Conservation (phyloP, 2,888 invertebrate species). For the Spisula solida region DNA sequence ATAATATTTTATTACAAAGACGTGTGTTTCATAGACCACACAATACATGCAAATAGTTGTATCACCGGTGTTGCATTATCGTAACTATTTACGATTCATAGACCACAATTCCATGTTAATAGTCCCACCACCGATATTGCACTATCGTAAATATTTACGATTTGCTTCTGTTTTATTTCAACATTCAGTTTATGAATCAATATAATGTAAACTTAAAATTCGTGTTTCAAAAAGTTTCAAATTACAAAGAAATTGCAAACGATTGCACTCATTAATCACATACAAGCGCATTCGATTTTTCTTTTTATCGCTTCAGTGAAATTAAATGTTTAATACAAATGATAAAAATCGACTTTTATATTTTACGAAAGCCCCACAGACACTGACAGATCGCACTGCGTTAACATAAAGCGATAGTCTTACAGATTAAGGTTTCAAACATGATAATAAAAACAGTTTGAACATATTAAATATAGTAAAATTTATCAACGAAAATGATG, state of each 20-base stretch:
- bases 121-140: background rate
- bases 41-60: no score
- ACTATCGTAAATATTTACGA: background rate
- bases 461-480: background rate
- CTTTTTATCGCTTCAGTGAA: background rate
- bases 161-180: background rate
- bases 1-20: no score
- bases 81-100: background rate
- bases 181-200: slow-evolving; percentile 11
- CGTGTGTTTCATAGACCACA: no score
- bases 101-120: background rate
- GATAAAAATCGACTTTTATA: background rate
- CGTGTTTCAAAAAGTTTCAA: background rate
- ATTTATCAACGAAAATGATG: no score
- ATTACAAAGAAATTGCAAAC: background rate
- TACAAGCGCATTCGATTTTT: background rate
- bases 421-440: background rate
- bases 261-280: background rate
- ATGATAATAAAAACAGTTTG: background rate
- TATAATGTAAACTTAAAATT: background rate
- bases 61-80: no score
- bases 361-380: background rate
- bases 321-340: background rate
- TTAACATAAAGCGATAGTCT: background rate
- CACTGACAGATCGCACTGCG: background rate